Percentiles rank a stretch among this genome's conserved stretches.
These are phyloP conservation scores for Cryptotis parvus DNA, from an alignment of 2,113 vertebrate genomes.

Conservation along the genomic window DNA sequence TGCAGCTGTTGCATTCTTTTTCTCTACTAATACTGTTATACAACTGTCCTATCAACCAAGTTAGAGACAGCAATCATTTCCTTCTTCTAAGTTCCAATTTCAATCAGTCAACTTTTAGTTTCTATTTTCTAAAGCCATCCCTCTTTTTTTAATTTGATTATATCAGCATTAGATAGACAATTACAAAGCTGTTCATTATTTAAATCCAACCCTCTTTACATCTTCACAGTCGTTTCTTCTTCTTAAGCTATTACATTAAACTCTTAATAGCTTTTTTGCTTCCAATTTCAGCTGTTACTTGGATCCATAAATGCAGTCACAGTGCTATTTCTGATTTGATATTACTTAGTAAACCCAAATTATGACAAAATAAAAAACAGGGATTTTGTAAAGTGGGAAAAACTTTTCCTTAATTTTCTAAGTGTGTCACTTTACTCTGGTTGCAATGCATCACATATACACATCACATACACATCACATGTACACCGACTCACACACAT, in stretches of 20 bases:
- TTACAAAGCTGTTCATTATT: too few species aligned
- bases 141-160: too few species aligned
- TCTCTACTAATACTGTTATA: not conserved
- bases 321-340: not conserved
- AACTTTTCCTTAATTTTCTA: not conserved
- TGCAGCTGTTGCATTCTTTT: not conserved
- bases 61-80: not conserved
- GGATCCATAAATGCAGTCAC: not conserved
- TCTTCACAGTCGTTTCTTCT: not conserved
- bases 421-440: not conserved
- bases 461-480: not conserved
- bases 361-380: not conserved
- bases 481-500: not conserved
- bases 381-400: not conserved
- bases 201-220: not conserved
- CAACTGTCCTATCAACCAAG: not conserved
- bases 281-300: not conserved
- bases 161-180: too few species aligned
- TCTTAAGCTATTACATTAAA: constrained; percentile 4
- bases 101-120: not conserved
- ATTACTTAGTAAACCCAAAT: not conserved
- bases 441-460: not conserved
- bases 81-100: not conserved
- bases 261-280: constrained; percentile 41
- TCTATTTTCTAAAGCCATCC: not conserved